A percentile compares a stretch with the other conserved stretches of the same genome.
phyloP scores from a whole-genome alignment of 2,888 invertebrate species.

The Mantis religiosa region DNA sequence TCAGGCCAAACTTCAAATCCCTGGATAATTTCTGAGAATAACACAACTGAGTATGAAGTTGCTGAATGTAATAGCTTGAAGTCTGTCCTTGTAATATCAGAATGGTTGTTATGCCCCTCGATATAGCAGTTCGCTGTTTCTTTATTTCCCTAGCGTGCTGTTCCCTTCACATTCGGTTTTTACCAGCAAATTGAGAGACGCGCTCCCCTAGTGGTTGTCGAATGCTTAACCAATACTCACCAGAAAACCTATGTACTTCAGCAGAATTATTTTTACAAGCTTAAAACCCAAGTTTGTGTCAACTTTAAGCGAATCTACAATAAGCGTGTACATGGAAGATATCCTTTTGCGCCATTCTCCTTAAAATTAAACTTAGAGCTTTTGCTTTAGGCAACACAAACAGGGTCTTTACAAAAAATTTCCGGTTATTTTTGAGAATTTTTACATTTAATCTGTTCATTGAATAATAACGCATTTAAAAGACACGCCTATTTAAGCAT shows the following conservation, averaged over 20 bases:
- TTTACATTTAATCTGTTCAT: no score
- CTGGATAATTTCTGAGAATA: neutral
- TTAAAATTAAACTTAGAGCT: no score
- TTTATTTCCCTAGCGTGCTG: slow-evolving; percentile 32
- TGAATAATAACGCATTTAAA: no score
- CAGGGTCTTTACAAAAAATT: no score
- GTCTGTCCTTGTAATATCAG: neutral
- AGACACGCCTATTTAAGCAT: no score
- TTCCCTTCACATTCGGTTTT: slow-evolving; percentile 32
- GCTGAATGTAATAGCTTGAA: neutral
- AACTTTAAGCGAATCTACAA: no score
- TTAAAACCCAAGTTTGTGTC: no score
- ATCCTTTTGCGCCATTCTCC: no score
- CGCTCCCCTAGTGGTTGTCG: slow-evolving; percentile 27
- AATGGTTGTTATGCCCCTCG: neutral
- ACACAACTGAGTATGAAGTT: neutral
- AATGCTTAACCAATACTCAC: slow-evolving; percentile 29
- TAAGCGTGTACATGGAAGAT: no score
- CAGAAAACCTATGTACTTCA: neutral
- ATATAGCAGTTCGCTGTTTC: neutral
- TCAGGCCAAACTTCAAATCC: neutral
- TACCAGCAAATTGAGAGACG: slow-evolving; percentile 31
- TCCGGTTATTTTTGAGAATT: no score
- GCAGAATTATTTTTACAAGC: neutral
- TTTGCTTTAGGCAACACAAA: no score